A percentile compares a stretch with the other conserved stretches of the same genome.
These are phyloP conservation scores for Opisthograptis luteolata DNA, from an alignment of 2,888 invertebrate genomes.

Conservation along the genomic window DNA sequence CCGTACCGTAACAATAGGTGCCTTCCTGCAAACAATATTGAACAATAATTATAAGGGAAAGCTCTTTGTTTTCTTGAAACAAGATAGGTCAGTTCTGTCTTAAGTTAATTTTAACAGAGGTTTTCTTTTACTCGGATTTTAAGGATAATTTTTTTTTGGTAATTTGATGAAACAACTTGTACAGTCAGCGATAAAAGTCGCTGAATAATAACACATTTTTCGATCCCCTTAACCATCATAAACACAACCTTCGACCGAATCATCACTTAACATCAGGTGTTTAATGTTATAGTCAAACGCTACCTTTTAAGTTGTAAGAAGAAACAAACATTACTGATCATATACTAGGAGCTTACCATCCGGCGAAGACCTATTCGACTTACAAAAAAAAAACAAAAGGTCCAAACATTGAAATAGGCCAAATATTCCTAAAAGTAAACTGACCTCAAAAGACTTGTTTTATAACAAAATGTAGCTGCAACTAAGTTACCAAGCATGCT, in stretches of 20 bases:
- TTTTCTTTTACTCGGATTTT: background rate
- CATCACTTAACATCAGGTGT: too few relatives aligned
- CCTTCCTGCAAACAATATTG: slow-evolving; percentile 3
- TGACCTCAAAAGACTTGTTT: background rate
- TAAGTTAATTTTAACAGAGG: background rate
- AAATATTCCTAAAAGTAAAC: too few relatives aligned
- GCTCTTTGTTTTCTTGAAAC: background rate
- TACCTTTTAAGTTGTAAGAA: too few relatives aligned
- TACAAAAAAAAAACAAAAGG: background rate
- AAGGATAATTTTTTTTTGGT: slow-evolving; percentile 1
- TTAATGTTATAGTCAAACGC: too few relatives aligned
- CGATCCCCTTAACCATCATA: too few relatives aligned
- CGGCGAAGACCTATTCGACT: too few relatives aligned
- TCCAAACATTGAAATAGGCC: background rate
- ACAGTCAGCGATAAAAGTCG: too few relatives aligned
- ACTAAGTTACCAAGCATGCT: too few relatives aligned
- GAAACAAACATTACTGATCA: too few relatives aligned
- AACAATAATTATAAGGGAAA: slow-evolving; percentile 2
- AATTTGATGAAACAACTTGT: slow-evolving; percentile 5
- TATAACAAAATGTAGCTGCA: background rate
- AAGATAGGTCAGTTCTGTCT: slow-evolving; percentile 2
- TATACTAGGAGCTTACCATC: too few relatives aligned
- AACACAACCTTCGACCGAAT: too few relatives aligned
- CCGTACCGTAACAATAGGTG: slow-evolving; percentile 5
- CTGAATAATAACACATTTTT: too few relatives aligned